Base-by-base conservation (phyloP, 2,888 invertebrate species). In the Empis livida region DNA sequence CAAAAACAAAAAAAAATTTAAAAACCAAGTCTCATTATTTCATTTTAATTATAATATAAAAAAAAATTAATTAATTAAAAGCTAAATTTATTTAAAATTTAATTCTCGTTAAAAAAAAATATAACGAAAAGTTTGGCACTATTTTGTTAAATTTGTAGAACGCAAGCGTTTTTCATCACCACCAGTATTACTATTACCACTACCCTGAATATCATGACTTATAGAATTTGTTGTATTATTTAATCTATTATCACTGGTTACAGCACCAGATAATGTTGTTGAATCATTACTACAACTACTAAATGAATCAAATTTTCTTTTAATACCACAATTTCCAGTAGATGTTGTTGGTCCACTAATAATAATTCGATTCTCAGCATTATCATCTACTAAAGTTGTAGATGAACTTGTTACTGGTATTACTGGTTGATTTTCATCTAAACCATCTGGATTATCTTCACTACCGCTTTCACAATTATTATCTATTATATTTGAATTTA, bases 221-320 rank as follows among this genome's bases (percentile, higher is more conserved):
- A 11, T 39, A n/a, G 5, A 13, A n/a, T 10, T 20, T 39, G 39
- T 17, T 39, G 39, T 17, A 9, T 10, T 13, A 11, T 10, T 13
- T 38, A 27, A 6, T 27, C 23, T 27, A 27, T 27, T 27, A 27
- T 27, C 23, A 27, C 23, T 9, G 9, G 23, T 27, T 27, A 27
- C 9, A 27, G 23, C 23, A 27, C 8, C 8, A 27, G 23, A 27
- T 20, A 20, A 20, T 20, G 5, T 27, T 8, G 23, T 20, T 35
- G 52, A 52, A 42, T 51, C 52, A 41, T 49, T 46, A 31, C 49
- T 50, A 32, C 52, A 44, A 15, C 47, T 49, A 35, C 42, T 50
- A 11, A 46, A 45, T 10, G 52, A 49, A 43, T 54, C 51, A 11
- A 48, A 43, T 49, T 54, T 54, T 11, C 53, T 45, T 42, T 53